These are phyloP conservation scores for Sesia bembeciformis DNA, from an alignment of 2,888 invertebrate genomes.

Conservation along the genomic window DNA sequence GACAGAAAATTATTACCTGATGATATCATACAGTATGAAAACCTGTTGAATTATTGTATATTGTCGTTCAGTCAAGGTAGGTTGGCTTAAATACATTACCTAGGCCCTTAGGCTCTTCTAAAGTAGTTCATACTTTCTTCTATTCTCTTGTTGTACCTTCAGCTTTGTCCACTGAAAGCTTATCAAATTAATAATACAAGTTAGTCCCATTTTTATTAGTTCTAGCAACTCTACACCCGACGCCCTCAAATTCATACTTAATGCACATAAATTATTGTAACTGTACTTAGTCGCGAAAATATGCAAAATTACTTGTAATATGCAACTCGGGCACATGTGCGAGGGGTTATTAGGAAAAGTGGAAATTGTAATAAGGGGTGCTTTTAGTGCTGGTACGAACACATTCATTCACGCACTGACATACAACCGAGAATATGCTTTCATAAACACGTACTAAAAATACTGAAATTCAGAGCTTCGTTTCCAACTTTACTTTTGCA, in stretches of 20 bases:
- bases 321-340: slow-evolving; percentile 35
- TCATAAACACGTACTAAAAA: not conserved
- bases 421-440: not conserved
- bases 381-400: slow-evolving; percentile 12
- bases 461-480: not conserved
- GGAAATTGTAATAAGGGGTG: slow-evolving; percentile 39
- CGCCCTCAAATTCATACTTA: slow-evolving; percentile 39
- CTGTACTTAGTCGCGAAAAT: slow-evolving; percentile 41
- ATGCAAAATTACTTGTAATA: slow-evolving; percentile 46
- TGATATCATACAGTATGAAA: too few relatives aligned
- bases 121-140: too few relatives aligned
- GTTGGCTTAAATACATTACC: too few relatives aligned
- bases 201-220: too few relatives aligned
- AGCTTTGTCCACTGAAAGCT: too few relatives aligned
- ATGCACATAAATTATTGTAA: slow-evolving; percentile 54
- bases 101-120: too few relatives aligned
- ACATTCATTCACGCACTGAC: slow-evolving; percentile 20
- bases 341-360: slow-evolving; percentile 41
- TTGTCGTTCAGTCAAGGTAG: too few relatives aligned
- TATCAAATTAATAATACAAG: too few relatives aligned
- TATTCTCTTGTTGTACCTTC: too few relatives aligned
- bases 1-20: too few relatives aligned
- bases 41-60: too few relatives aligned
- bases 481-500: not conserved
- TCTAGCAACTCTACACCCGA: slow-evolving; percentile 4